Evolutionary conservation across 2,888 invertebrate genomes (phyloP).

Genomic region (Drosophila nr. fundita): DNA sequence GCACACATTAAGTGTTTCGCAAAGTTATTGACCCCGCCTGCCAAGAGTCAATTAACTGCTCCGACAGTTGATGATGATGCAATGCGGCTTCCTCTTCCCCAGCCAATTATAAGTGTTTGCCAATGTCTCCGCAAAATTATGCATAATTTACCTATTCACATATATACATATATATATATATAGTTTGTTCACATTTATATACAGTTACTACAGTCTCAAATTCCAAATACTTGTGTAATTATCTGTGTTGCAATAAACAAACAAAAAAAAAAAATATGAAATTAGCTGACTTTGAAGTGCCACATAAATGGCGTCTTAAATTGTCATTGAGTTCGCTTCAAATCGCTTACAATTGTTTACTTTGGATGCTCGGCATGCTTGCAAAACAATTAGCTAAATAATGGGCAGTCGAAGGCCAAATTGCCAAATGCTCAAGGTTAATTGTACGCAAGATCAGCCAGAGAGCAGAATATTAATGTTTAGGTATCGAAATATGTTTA

Average conservation of each 20-base stretch:
- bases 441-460: neutral
- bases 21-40: slow-evolving; percentile 69
- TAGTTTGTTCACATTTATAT: slow-evolving; percentile 7
- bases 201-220: slow-evolving; percentile 13
- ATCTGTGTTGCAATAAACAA: slow-evolving; percentile 28
- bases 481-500: neutral
- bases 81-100: slow-evolving; percentile 28
- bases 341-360: slow-evolving; percentile 30
- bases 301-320: slow-evolving; percentile 42
- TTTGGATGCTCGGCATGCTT: slow-evolving; percentile 6
- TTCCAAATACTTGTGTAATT: slow-evolving; percentile 28
- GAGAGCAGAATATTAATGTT: neutral
- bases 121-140: slow-evolving; percentile 37
- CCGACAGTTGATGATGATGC: slow-evolving; percentile 53
- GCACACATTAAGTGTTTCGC: slow-evolving; percentile 25
- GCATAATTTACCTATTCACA: slow-evolving; percentile 23
- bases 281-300: slow-evolving; percentile 40
- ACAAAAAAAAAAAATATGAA: slow-evolving; percentile 15
- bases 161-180: neutral
- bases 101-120: slow-evolving; percentile 30
- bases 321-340: slow-evolving; percentile 46
- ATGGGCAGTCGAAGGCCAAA: slow-evolving; percentile 32
- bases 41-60: slow-evolving; percentile 55
- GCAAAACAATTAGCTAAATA: slow-evolving; percentile 44
- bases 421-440: slow-evolving; percentile 17